Base-by-base conservation (phyloP, 2,797 vertebrate species). In the Enteromius argenteus region DNA sequence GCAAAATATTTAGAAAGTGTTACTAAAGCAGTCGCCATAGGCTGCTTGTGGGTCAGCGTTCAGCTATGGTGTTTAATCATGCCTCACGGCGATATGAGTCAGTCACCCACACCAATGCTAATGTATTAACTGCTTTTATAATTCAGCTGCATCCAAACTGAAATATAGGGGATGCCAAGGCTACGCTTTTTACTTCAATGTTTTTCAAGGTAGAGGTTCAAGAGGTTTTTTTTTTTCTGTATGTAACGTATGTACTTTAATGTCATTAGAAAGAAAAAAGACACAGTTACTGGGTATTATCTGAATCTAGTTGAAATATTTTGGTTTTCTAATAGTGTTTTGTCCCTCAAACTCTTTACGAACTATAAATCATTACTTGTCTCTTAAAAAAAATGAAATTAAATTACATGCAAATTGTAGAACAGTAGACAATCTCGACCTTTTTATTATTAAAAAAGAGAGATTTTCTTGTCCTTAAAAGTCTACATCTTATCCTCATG, bases 41-140 rank as follows among this genome's bases (percentile, higher is more conserved):
- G 23, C 44, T 56, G 69, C 37, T 42, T 9, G 3, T 46, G 6
- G 79, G 39, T 80, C 71, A 49, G 21, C 13, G 0, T 75, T 80
- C 46, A 85, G 56, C 17, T 21, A 3, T 46, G 39, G 60, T 60
- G 51, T 58, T 69, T 81, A 81, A 76, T 85, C 72, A 66, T 14
- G 64, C 13, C 51, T 69, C 11, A 11, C 5, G 32, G 53, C 15
- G 15, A 49, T 32, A 44, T 51, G 27, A 81, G 42, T 81, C 60
- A 81, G 78, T 81, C 84, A 49, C 30, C 35, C 60, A 58, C 46
- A 69, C 53, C 44, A 62, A 32, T 68, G 62, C 62, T 81, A 81
- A 60, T 27, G 49, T 46, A 56, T 75, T 3, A 66, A 27, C 39
- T 42, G 46, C 49, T 68, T 79, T 56, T 80, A 68, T 46, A 73